phyloP scores from a whole-genome alignment of 2,797 vertebrate genomes.

The Clarias fuscus region DNA sequence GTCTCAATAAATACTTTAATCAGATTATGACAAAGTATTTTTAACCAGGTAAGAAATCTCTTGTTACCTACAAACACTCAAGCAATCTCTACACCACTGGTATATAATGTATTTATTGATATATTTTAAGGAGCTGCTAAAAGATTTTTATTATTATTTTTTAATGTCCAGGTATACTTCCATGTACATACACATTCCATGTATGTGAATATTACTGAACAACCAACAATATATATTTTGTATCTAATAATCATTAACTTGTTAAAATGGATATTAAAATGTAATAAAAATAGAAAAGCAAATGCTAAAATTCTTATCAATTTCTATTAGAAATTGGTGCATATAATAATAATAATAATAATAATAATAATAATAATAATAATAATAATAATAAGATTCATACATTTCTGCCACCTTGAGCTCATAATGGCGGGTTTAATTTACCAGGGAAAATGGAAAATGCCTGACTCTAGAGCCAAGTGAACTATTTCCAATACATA shows the following conservation, averaged over 20 bases:
- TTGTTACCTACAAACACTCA: not conserved
- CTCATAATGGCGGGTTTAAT: not conserved
- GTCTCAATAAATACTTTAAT: not conserved
- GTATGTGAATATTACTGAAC: not conserved
- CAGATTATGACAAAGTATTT: not conserved
- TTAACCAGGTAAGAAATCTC: not conserved
- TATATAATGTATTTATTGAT: not conserved
- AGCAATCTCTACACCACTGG: not conserved
- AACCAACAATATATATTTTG: not conserved
- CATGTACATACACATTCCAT: not conserved
- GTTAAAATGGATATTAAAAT: too few species aligned
- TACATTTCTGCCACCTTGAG: not conserved
- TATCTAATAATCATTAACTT: not conserved
- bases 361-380: too few species aligned
- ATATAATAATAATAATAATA: too few species aligned
- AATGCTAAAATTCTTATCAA: too few species aligned
- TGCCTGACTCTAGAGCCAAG: not conserved
- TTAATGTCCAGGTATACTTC: not conserved
- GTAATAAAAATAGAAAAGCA: not conserved
- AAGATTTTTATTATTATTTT: too few species aligned
- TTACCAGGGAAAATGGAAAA: slow-evolving; percentile 22
- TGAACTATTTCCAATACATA: slow-evolving; percentile 10
- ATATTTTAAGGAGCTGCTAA: not conserved
- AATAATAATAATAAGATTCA: not conserved
- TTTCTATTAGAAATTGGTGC: too few species aligned